A percentile compares a stretch with the other conserved stretches of the same genome.
These are phyloP conservation scores for Esperia sulphurella DNA, from an alignment of 2,888 invertebrate genomes.

Conservation along the genomic window DNA sequence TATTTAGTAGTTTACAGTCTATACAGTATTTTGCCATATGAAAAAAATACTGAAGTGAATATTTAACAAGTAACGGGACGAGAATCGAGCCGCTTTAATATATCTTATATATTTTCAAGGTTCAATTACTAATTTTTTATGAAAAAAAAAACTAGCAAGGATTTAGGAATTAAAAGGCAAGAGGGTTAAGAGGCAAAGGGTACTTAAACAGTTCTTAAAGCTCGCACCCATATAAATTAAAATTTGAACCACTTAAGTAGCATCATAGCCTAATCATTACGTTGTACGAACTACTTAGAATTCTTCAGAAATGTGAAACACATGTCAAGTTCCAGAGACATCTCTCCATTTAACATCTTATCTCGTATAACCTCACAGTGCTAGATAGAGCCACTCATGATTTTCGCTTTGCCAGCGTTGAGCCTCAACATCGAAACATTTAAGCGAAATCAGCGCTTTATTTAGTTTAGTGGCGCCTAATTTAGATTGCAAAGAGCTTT, in stretches of 20 bases:
- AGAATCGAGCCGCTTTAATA: too few species aligned
- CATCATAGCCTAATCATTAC: conserved; percentile 26
- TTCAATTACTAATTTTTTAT: too few species aligned
- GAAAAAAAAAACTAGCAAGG: too few species aligned
- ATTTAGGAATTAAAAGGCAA: too few species aligned
- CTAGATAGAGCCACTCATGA: conserved; percentile 26
- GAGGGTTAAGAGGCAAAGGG: too few species aligned
- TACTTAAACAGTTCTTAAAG: conserved; percentile 7
- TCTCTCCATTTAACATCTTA: conserved; percentile 31
- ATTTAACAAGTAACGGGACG: too few species aligned
- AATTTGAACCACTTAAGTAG: conserved; percentile 19
- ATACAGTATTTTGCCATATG: too few species aligned
- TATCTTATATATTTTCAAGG: too few species aligned
- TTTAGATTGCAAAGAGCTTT: too few species aligned
- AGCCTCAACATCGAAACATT: background rate
- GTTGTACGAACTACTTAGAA: conserved; percentile 38
- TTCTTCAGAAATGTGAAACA: conserved; percentile 43
- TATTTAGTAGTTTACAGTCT: too few species aligned
- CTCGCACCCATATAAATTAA: background rate
- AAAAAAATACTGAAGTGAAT: background rate
- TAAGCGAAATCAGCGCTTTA: background rate
- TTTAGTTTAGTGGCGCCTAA: too few species aligned
- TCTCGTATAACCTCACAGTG: conserved; percentile 33
- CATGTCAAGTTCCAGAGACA: conserved; percentile 35
- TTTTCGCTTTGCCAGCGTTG: conserved; percentile 1